phyloP scores from a whole-genome alignment of 2,797 vertebrate genomes.

The Phalloptychus januarius region DNA sequence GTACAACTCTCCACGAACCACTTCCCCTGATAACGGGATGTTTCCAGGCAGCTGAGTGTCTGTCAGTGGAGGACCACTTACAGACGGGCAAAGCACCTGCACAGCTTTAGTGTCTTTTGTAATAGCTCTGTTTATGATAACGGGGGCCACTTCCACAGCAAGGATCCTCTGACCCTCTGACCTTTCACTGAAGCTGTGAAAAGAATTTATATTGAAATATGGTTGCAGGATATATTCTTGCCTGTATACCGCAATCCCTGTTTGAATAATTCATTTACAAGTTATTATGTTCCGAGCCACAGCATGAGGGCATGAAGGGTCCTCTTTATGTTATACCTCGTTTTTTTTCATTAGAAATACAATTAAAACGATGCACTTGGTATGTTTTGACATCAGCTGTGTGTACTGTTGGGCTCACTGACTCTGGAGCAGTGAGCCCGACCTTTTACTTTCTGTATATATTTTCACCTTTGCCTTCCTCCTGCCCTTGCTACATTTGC shows the following conservation, averaged over 20 bases:
- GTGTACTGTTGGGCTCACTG: not conserved
- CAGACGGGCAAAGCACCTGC: conserved; percentile 39
- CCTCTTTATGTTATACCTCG: conserved; percentile 9
- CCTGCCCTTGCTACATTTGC: conserved; percentile 22
- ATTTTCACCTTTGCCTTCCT: conserved; percentile 24
- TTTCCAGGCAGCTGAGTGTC: conserved; percentile 50
- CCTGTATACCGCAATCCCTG: not conserved
- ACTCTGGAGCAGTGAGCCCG: not conserved
- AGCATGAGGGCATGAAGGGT: not conserved
- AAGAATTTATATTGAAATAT: not conserved
- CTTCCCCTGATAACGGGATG: conserved; percentile 41
- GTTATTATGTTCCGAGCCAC: conserved; percentile 16
- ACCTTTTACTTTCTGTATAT: conserved; percentile 18
- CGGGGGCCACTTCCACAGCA: conserved; percentile 11
- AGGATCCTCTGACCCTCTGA: conserved; percentile 20
- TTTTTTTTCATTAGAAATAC: conserved; percentile 3
- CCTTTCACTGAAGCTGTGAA: conserved; percentile 24
- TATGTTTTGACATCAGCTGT: not conserved
- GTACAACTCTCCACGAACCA: conserved; percentile 52
- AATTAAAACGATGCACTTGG: not conserved
- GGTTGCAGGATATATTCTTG: not conserved
- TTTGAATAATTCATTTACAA: conserved; percentile 13
- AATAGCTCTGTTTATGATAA: conserved; percentile 25
- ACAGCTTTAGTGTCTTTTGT: conserved; percentile 38
- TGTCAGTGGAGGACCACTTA: conserved; percentile 59